Evolutionary conservation across 2,113 vertebrate genomes (phyloP).

Genomic region (Todiramphus saurophagus): DNA sequence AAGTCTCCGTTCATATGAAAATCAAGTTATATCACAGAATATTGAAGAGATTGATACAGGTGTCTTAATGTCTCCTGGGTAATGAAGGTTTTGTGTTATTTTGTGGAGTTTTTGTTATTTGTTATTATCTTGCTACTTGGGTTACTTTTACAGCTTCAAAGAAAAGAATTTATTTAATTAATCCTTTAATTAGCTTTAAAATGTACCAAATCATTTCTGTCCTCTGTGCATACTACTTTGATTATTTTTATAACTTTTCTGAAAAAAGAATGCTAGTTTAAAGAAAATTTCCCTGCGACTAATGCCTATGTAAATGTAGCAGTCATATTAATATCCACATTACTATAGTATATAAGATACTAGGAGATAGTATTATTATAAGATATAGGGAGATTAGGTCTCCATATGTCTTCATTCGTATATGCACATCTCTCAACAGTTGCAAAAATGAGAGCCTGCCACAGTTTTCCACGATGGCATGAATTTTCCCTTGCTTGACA

Average conservation of each 20-base stretch:
- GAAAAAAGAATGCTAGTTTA: neutral
- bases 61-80: neutral
- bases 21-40: neutral
- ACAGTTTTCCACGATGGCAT: too few relatives aligned
- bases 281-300: neutral
- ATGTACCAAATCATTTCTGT: neutral
- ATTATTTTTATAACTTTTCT: neutral
- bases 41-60: neutral
- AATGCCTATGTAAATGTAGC: neutral
- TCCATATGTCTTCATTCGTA: too few relatives aligned
- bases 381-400: too few relatives aligned
- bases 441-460: too few relatives aligned
- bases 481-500: too few relatives aligned
- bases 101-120: neutral
- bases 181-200: neutral
- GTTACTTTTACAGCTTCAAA: neutral
- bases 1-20: neutral
- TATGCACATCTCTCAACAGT: too few relatives aligned
- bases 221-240: neutral
- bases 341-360: neutral
- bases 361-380: neutral
- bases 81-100: neutral
- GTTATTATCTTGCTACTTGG: neutral
- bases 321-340: neutral
- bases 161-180: neutral